A percentile compares a stretch with the other conserved stretches of the same genome.
Evolutionary conservation across 1,140 invertebrate species (phyloP).

Genomic region (Micrasema longulum): DNA sequence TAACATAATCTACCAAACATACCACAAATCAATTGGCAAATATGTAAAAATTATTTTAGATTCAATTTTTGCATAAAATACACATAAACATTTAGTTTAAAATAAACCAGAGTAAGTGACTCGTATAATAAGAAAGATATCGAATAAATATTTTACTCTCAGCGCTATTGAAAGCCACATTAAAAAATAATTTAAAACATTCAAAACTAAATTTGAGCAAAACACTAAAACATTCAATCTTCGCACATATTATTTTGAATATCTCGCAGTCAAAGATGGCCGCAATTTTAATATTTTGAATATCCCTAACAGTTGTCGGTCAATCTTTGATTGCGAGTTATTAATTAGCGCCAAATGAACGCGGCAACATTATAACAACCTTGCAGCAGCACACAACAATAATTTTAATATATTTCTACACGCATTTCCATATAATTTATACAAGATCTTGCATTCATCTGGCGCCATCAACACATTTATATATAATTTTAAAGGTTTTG

Average conservation of each 20-base stretch:
- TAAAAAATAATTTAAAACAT: too few species aligned
- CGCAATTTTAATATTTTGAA: slow-evolving; percentile 47
- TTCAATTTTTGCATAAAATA: too few species aligned
- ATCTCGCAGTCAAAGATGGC: slow-evolving; percentile 16
- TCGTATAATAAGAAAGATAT: too few species aligned
- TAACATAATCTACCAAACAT: too few species aligned
- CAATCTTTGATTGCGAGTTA: slow-evolving; percentile 1
- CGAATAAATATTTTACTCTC: too few species aligned
- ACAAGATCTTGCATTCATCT: background rate
- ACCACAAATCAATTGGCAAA: too few species aligned
- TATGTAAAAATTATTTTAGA: too few species aligned
- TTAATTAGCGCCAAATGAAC: background rate
- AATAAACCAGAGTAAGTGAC: too few species aligned
- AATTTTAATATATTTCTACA: slow-evolving; percentile 27
- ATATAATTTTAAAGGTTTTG: slow-evolving; percentile 36
- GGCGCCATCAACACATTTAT: slow-evolving; percentile 25
- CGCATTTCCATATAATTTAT: slow-evolving; percentile 20
- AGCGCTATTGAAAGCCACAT: too few species aligned
- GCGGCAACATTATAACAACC: slow-evolving; percentile 9
- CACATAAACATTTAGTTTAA: too few species aligned
- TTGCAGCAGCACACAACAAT: slow-evolving; percentile 22
- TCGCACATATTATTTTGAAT: slow-evolving; percentile 30
- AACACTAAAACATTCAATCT: slow-evolving; percentile 41
- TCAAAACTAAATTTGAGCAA: slow-evolving; percentile 42
- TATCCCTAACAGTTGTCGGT: slow-evolving; percentile 23